Conservation (phyloP, 2,797 vertebrate species). For the Pterois miles region DNA sequence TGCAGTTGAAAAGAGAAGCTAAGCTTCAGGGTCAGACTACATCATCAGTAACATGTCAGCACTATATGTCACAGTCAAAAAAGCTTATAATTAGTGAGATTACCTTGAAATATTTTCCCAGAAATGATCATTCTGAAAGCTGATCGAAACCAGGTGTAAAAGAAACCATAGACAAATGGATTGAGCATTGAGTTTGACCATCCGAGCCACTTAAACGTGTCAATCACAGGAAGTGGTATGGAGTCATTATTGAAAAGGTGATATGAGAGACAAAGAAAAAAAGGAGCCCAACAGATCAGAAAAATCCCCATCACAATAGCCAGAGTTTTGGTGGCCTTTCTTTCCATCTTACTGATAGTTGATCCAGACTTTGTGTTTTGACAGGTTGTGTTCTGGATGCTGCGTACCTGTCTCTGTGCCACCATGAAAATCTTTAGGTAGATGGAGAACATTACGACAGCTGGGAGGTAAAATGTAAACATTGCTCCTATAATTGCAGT, state of each 20-base stretch:
- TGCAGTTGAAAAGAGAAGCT: neutral
- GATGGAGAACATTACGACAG: slow-evolving; percentile 74
- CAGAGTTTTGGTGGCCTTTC: slow-evolving; percentile 79
- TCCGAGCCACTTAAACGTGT: slow-evolving; percentile 37
- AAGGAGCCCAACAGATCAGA: slow-evolving; percentile 48
- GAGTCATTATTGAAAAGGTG: neutral
- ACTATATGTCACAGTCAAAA: neutral
- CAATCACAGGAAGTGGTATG: slow-evolving; percentile 14
- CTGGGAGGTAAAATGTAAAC: slow-evolving; percentile 83
- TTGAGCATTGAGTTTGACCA: slow-evolving; percentile 40
- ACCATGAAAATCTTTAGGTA: neutral
- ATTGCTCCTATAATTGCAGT: slow-evolving; percentile 40
- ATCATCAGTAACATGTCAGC: neutral
- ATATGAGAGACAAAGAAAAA: slow-evolving; percentile 30
- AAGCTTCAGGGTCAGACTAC: neutral
- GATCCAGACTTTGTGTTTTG: slow-evolving; percentile 42
- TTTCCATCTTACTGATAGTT: slow-evolving; percentile 70
- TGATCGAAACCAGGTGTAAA: slow-evolving; percentile 38
- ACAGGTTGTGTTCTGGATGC: slow-evolving; percentile 65
- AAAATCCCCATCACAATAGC: slow-evolving; percentile 53
- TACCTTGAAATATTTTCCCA: slow-evolving; percentile 6
- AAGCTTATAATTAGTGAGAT: neutral
- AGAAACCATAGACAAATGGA: slow-evolving; percentile 65
- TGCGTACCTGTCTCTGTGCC: slow-evolving; percentile 82
- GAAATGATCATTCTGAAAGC: slow-evolving; percentile 20